These are phyloP conservation scores for Miniopterus natalensis DNA, from an alignment of 2,113 vertebrate genomes.

Conservation along the genomic window DNA sequence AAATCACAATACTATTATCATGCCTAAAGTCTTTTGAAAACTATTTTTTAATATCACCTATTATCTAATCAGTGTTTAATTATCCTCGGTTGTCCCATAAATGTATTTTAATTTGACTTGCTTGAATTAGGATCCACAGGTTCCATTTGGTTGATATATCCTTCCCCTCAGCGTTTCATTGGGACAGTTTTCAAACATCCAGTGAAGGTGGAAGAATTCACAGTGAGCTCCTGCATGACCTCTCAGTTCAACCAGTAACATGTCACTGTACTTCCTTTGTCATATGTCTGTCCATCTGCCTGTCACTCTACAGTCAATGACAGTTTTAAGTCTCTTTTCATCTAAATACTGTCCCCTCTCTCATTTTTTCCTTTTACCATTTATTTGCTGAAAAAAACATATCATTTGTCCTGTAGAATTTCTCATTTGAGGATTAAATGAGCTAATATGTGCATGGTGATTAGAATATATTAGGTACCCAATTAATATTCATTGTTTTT, in stretches of 20 bases:
- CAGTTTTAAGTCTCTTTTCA: neutral
- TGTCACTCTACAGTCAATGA: neutral
- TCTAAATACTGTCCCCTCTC: neutral
- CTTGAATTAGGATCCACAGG: neutral
- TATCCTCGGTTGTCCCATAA: neutral
- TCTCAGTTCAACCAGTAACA: no score
- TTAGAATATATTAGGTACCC: neutral
- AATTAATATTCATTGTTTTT: neutral
- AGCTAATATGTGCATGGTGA: neutral
- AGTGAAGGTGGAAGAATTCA: neutral
- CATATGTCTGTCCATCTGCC: rapidly evolving
- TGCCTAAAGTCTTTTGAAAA: neutral
- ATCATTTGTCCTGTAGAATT: neutral
- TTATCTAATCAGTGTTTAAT: neutral
- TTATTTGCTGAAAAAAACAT: neutral
- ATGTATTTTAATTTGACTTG: neutral
- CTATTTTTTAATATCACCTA: neutral
- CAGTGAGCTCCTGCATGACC: rapidly evolving
- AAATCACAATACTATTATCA: neutral
- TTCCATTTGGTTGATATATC: neutral
- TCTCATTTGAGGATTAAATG: neutral
- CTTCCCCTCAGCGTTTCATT: neutral
- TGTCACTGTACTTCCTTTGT: neutral
- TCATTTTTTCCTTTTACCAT: neutral
- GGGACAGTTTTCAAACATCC: neutral